Evolutionary conservation across 64 coral and sea anemone species (phyloP), one percentile per base, ranked within the genome.

Genomic region (Pachyseris speciosa): DNA sequence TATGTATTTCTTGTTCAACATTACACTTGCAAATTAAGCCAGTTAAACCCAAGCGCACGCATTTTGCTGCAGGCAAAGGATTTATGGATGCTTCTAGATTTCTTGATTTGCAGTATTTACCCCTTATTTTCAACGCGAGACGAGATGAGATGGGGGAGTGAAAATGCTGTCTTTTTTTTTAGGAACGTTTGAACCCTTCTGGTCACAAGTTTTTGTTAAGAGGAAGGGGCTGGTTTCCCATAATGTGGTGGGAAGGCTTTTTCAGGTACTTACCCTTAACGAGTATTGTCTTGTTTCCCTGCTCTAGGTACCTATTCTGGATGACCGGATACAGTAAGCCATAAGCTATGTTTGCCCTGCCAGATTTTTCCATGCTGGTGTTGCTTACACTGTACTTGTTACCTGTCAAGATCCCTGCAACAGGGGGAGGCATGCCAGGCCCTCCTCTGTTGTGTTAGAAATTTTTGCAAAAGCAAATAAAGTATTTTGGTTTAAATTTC

Each of bases 401-500:
- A 81, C 60, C 13, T 38, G 53, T 50, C 43, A 77, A 20, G 12
- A n/a, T 36, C 70, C 27, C 20, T 25, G 7, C 75, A 79, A 37
- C 31, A 79, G 50, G 4, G 50, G 9, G 75, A 34, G 8, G 71
- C 31, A 5, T 22, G 5, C 68, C 37, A 0, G 4, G 16, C 37
- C 32, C 52, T 22, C 52, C 32, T 22, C 33, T 61, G 53, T 81
- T 55, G 52, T 55, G 53, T 81, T 81, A 4, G 19, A 41, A 61
- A 60, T 60, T 20, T 31, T 76, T 61, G 53, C 77, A 79, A 55
- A 38, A 53, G 77, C 51, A 81, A n/a, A 81, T 81, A 81, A 81
- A 81, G 77, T 81, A 81, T 81, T 81, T 81, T 81, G 77, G 77
- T 60, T 60, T 38, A 61, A 81, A 61, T 61, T 81, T 59, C 61